Conservation (phyloP, 2,797 vertebrate genomes). For the Neopelma chrysocephalum region DNA sequence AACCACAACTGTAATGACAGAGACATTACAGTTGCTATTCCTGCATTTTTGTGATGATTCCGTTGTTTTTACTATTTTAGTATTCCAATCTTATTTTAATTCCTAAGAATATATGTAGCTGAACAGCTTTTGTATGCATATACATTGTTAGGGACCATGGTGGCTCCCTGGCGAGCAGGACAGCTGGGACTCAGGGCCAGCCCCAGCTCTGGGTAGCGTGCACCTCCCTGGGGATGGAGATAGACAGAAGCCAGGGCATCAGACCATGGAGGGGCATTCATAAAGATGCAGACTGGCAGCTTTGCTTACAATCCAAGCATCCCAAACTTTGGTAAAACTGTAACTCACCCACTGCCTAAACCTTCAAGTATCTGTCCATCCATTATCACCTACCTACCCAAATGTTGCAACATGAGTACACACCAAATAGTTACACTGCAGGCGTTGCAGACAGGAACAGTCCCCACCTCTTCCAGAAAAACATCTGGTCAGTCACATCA, state of each 20-base stretch:
- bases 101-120: not conserved
- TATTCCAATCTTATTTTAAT: not conserved
- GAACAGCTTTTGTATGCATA: not conserved
- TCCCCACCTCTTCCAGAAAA: not conserved
- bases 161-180: not conserved
- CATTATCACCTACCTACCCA: not conserved
- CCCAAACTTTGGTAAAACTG: not conserved
- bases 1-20: not conserved
- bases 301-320: not conserved
- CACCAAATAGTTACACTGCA: not conserved
- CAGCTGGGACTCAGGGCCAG: not conserved
- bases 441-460: not conserved
- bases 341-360: not conserved
- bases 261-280: accelerated
- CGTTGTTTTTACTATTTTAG: not conserved
- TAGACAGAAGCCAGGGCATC: not conserved
- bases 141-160: accelerated
- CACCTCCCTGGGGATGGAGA: not conserved
- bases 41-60: not conserved
- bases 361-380: not conserved
- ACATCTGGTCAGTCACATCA: not conserved
- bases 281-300: not conserved
- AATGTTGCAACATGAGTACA: not conserved
- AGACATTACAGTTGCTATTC: not conserved
- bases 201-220: not conserved